These are phyloP conservation scores for Laspeyria flexula DNA, from an alignment of 2,888 invertebrate genomes.

Conservation along the genomic window DNA sequence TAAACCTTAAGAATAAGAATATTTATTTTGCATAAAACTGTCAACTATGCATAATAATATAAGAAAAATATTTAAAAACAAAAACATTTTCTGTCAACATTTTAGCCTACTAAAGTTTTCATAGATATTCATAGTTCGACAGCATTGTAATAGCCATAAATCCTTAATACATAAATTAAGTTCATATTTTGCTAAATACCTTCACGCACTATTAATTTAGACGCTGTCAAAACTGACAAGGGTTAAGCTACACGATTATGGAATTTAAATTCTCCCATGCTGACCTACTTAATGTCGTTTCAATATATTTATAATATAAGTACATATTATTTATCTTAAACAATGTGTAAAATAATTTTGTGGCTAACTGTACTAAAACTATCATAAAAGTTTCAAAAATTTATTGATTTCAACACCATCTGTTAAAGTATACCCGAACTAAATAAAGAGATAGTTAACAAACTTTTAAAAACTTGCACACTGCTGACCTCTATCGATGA, in stretches of 20 bases:
- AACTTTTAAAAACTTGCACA: slow-evolving; percentile 56
- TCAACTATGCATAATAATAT: too few relatives aligned
- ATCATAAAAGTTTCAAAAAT: too few relatives aligned
- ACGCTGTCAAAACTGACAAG: slow-evolving; percentile 71
- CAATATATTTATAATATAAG: slow-evolving; percentile 15
- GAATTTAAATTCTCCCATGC: slow-evolving; percentile 61
- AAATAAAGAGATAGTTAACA: slow-evolving; percentile 58
- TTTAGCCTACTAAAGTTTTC: neutral
- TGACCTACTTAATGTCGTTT: slow-evolving; percentile 29
- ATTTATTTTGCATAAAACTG: too few relatives aligned
- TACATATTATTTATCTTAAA: neutral
- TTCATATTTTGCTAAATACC: slow-evolving; percentile 67
- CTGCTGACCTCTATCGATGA: slow-evolving; percentile 75
- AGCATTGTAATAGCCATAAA: slow-evolving; percentile 37
- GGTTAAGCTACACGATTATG: slow-evolving; percentile 69
- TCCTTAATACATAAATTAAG: slow-evolving; percentile 47
- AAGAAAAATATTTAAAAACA: too few relatives aligned
- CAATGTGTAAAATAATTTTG: neutral
- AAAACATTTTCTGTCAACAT: too few relatives aligned
- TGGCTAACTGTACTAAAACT: too few relatives aligned
- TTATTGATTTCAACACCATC: slow-evolving; percentile 65
- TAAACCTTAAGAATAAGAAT: too few relatives aligned
- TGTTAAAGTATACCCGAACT: slow-evolving; percentile 63
- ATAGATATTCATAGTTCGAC: slow-evolving; percentile 12
- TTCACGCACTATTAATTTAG: slow-evolving; percentile 75